Evolutionary conservation across 2,113 vertebrate species (phyloP).

Genomic region (Nanorana parkeri): DNA sequence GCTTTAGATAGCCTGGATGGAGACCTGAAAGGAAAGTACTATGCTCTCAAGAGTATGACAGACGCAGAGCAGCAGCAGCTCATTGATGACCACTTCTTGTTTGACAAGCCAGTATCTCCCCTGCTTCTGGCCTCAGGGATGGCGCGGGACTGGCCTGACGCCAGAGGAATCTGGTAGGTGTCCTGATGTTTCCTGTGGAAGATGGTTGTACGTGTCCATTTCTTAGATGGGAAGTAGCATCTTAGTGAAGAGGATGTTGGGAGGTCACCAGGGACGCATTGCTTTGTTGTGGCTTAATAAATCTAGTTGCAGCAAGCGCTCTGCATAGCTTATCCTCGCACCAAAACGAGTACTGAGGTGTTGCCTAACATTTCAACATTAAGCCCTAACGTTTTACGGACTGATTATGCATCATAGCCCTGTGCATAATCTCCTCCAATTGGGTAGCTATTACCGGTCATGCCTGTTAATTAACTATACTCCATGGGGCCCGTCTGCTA

Average conservation of each 20-base stretch:
- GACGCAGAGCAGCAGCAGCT: constrained; percentile 95
- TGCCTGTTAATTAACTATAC: too few relatives aligned
- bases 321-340: too few relatives aligned
- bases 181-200: background rate
- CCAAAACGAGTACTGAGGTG: too few relatives aligned
- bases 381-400: too few relatives aligned
- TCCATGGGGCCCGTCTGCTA: too few relatives aligned
- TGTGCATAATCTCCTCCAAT: too few relatives aligned
- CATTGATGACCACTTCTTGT: constrained; percentile 97
- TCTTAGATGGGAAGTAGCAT: background rate
- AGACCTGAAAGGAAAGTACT: constrained; percentile 94
- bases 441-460: too few relatives aligned
- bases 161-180: constrained; percentile 91
- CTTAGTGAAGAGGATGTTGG: background rate
- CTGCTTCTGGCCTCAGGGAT: constrained; percentile 93
- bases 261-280: too few relatives aligned
- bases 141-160: constrained; percentile 95
- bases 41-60: constrained; percentile 92
- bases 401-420: too few relatives aligned
- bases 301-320: too few relatives aligned
- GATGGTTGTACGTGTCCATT: background rate
- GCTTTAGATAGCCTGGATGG: constrained; percentile 81
- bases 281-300: too few relatives aligned
- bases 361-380: too few relatives aligned
- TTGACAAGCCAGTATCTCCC: constrained; percentile 96